phyloP scores from a whole-genome alignment of 2,888 invertebrate genomes.

The Criorhina ranunculi region DNA sequence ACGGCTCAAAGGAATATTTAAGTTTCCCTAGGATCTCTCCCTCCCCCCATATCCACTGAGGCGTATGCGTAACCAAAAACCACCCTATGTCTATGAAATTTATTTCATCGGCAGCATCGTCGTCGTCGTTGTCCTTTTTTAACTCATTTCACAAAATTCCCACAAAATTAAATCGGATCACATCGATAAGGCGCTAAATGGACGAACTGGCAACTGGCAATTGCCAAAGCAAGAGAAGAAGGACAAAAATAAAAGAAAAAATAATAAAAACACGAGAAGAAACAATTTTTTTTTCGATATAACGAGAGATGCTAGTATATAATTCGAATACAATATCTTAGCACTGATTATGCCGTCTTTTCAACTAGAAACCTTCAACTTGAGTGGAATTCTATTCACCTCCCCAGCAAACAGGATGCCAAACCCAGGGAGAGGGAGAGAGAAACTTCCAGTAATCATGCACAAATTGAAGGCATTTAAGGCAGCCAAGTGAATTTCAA shows the following conservation, averaged over 20 bases:
- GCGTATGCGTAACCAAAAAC: conserved; percentile 46
- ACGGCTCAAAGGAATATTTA: conserved; percentile 1
- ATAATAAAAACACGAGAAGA: conserved; percentile 7
- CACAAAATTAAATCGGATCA: conserved; percentile 51
- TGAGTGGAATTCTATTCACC: conserved; percentile 38
- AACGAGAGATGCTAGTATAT: conserved; percentile 10
- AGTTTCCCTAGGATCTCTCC: too few species aligned
- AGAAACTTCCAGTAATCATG: conserved; percentile 32
- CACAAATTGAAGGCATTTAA: conserved; percentile 67
- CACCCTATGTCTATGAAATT: conserved; percentile 4
- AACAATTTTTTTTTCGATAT: conserved; percentile 44
- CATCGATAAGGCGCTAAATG: conserved; percentile 49
- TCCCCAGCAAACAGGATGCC: conserved; percentile 18
- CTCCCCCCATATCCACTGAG: neutral
- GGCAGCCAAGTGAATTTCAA: conserved; percentile 64
- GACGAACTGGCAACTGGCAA: neutral
- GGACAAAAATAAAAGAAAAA: conserved; percentile 1
- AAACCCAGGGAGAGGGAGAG: neutral
- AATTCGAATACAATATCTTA: conserved; percentile 20
- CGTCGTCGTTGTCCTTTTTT: conserved; percentile 6
- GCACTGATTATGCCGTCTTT: conserved; percentile 47
- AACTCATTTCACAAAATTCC: conserved; percentile 17
- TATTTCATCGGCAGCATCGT: neutral
- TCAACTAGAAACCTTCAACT: conserved; percentile 14
- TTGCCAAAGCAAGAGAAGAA: neutral